Evolutionary conservation across 2,888 invertebrate species (phyloP), one percentile per base, ranked within the genome.

Genomic region (Noctua fimbriata): DNA sequence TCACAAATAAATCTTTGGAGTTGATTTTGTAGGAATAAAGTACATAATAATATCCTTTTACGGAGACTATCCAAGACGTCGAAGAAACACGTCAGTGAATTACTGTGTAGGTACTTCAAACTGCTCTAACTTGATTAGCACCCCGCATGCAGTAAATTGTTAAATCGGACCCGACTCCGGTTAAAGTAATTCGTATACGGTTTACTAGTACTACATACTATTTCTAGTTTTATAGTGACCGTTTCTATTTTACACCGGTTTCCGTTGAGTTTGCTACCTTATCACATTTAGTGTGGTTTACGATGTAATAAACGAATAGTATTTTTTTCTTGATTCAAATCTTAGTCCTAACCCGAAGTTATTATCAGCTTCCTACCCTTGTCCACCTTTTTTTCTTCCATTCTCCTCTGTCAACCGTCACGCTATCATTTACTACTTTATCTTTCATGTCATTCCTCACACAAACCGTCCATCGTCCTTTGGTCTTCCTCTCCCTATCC

Each of bases 91-190:
- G 77, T 79, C 47, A n/a, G 52, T 69, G 87, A 78, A 78, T 80
- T 86, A 79, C 80, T 47, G 77, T 73, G 70, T 44, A 44, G 10
- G 44, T 81, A 89, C 81, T 87, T 84, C 82, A 80, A 86, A 86
- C 85, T 87, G 66, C 77, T 82, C 82, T 89, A 88, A 90, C 89
- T 87, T 83, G 89, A 88, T 90, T 87, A 89, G 84, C 73, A 83
- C 85, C 73, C 78, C 73, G 88, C 85, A 87, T 87, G 87, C 87
- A 72, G 88, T 90, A 90, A 93, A 93, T 92, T 91, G 91, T 92
- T 93, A 92, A 93, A 92, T 90, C 89, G 89, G 83, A 87, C 84
- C 84, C 44, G 67, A 84, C 76, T 63, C 36, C 14, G 76, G 63
- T 80, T 55, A 67, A 63, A 84, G 87, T 74, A 80, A 71, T 73